phyloP scores from a whole-genome alignment of 2,113 vertebrate genomes.

The Heliornis fulica region DNA sequence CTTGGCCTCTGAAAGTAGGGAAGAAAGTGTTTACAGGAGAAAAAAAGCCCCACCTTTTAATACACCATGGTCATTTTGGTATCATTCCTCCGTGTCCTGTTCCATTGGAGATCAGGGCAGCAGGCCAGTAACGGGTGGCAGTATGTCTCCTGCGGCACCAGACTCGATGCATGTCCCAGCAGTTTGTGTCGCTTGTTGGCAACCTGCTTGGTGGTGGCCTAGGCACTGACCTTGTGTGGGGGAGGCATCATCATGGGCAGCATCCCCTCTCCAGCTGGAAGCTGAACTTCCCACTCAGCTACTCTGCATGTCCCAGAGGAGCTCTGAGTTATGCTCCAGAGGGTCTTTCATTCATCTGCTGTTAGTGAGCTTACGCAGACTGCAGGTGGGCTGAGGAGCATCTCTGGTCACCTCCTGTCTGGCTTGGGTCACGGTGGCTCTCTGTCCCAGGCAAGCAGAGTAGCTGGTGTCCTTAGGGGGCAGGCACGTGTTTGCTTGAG shows the following conservation, averaged over 20 bases:
- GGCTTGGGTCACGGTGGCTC: no score
- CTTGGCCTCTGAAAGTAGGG: neutral
- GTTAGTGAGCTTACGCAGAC: accelerated
- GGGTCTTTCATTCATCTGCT: accelerated
- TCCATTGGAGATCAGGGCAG: accelerated
- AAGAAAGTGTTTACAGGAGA: neutral
- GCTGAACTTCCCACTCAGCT: neutral
- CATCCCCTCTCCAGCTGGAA: neutral
- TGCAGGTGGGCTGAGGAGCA: neutral
- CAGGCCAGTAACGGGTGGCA: accelerated
- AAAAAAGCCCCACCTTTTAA: neutral
- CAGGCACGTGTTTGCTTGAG: neutral
- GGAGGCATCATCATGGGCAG: accelerated
- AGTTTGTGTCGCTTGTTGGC: accelerated
- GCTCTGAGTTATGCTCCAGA: neutral
- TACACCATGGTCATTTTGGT: accelerated
- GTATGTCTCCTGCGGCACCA: accelerated
- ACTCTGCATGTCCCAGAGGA: accelerated
- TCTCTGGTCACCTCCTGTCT: neutral
- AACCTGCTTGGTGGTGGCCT: accelerated
- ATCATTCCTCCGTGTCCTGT: accelerated
- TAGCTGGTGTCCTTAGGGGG: neutral
- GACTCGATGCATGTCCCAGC: accelerated
- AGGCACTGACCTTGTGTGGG: accelerated
- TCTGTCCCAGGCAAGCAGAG: neutral